Evolutionary conservation across 2,888 invertebrate species (phyloP).

Genomic region (Apantesis nais): DNA sequence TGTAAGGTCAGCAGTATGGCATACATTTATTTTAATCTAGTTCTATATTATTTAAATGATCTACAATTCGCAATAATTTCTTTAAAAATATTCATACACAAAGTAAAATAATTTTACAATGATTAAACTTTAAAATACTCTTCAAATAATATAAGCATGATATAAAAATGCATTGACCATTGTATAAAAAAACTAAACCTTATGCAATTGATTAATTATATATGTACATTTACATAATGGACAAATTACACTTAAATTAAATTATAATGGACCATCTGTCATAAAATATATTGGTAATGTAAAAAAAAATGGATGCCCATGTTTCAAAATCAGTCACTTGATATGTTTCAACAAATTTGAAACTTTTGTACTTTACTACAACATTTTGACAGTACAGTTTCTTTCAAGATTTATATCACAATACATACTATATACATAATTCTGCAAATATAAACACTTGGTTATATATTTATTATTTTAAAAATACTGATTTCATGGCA

Average conservation of each 20-base stretch:
- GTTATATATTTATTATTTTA: slow-evolving; percentile 34
- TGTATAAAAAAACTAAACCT: slow-evolving; percentile 23
- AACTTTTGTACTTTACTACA: slow-evolving; percentile 62
- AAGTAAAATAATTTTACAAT: slow-evolving; percentile 33
- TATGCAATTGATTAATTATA: slow-evolving; percentile 6
- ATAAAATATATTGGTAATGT: slow-evolving; percentile 31
- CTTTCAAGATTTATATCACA: slow-evolving; percentile 34
- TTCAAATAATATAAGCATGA: slow-evolving; percentile 26
- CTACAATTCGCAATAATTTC: slow-evolving; percentile 29
- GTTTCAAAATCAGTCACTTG: slow-evolving; percentile 53
- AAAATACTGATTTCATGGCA: slow-evolving; percentile 52
- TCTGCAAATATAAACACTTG: slow-evolving; percentile 24
- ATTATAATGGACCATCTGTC: slow-evolving; percentile 32
- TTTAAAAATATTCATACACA: slow-evolving; percentile 38
- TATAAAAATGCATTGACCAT: slow-evolving; percentile 40
- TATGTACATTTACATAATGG: slow-evolving; percentile 33
- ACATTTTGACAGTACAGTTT: slow-evolving; percentile 36
- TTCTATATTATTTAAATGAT: slow-evolving; percentile 52
- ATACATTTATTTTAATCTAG: slow-evolving; percentile 58
- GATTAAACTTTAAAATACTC: slow-evolving; percentile 30
- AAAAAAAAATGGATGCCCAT: slow-evolving; percentile 32
- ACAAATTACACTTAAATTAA: slow-evolving; percentile 38
- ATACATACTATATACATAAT: slow-evolving; percentile 40
- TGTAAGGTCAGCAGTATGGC: slow-evolving; percentile 63
- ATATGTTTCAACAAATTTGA: slow-evolving; percentile 57